phyloP scores from a whole-genome alignment of 2,797 vertebrate genomes.

The Mareca penelope region DNA sequence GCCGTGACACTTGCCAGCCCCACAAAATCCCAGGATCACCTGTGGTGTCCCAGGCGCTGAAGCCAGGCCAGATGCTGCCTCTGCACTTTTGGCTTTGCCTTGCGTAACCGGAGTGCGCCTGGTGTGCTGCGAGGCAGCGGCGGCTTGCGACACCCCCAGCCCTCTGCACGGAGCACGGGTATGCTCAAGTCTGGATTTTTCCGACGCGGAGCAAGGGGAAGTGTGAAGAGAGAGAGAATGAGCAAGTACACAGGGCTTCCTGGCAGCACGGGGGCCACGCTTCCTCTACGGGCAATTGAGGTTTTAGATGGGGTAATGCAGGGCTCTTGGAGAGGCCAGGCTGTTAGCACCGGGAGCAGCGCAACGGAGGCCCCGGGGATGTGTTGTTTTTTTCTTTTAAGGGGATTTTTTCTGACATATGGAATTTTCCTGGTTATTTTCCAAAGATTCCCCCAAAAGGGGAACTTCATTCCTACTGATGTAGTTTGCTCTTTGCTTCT shows the following conservation, averaged over 20 bases:
- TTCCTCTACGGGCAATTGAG: not conserved
- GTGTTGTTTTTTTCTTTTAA: not conserved
- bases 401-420: not conserved
- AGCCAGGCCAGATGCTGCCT: not conserved
- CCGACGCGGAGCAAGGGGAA: not conserved
- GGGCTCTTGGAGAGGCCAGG: not conserved
- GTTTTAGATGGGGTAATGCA: not conserved
- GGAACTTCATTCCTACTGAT: not conserved
- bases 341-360: not conserved
- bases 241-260: not conserved
- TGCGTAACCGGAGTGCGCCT: not conserved
- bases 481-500: not conserved
- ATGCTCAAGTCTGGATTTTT: not conserved
- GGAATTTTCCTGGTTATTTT: not conserved
- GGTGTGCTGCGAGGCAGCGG: not conserved
- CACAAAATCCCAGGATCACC: not conserved
- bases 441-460: not conserved
- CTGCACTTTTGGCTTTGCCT: not conserved
- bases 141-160: not conserved
- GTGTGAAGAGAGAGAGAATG: not conserved
- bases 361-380: not conserved
- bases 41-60: not conserved
- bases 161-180: fast-evolving
- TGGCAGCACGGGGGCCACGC: not conserved
- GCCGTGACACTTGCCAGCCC: not conserved